A percentile compares a stretch with the other conserved stretches of the same genome.
phyloP scores from a whole-genome alignment of 2,797 vertebrate species.

The Sus cebifrons region DNA sequence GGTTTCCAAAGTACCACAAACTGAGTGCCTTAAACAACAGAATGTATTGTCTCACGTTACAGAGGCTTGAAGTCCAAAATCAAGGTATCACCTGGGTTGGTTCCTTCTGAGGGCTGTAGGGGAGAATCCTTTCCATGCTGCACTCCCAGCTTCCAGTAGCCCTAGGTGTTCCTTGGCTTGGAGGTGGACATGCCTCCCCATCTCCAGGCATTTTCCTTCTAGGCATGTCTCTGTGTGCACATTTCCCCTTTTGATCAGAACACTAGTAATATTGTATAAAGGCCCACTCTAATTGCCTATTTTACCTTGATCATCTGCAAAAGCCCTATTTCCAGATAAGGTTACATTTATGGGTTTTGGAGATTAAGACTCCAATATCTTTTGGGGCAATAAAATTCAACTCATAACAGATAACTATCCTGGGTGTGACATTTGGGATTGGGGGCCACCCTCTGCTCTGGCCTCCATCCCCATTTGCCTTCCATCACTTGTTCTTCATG shows the following conservation, averaged over 20 bases:
- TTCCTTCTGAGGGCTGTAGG: constrained; percentile 14
- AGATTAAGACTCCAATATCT: background rate
- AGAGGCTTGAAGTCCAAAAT: constrained; percentile 9
- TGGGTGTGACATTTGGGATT: background rate
- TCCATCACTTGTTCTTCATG: background rate
- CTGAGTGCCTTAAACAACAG: constrained; percentile 27
- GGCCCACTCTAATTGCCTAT: background rate
- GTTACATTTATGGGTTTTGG: background rate
- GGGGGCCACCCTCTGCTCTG: too few relatives aligned
- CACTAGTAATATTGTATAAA: background rate
- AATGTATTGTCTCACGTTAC: constrained; percentile 16
- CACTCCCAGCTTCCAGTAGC: background rate
- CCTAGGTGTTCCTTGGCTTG: background rate
- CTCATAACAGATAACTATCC: background rate
- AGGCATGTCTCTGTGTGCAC: background rate
- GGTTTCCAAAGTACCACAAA: constrained; percentile 22
- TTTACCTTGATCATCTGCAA: background rate
- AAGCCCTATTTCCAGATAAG: background rate
- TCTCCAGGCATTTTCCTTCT: background rate
- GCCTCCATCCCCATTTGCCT: background rate
- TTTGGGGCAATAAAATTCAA: background rate
- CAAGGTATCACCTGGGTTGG: background rate
- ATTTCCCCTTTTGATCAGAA: background rate
- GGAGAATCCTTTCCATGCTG: background rate
- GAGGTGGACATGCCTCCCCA: background rate